These are phyloP conservation scores for Myopa tessellatipennis DNA, from an alignment of 2,888 invertebrate species.

Conservation along the genomic window DNA sequence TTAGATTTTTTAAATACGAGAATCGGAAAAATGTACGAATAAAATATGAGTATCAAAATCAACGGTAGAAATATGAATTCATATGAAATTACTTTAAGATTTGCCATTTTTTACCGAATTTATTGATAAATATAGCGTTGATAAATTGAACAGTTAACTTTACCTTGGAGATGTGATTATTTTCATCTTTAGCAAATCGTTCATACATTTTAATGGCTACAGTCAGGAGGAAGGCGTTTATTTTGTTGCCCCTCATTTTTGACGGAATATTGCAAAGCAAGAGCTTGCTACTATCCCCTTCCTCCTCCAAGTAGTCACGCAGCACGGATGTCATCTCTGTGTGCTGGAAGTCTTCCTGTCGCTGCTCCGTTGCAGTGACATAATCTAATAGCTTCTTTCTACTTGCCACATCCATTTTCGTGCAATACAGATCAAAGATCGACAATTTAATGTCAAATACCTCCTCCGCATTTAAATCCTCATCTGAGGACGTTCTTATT, in stretches of 20 bases:
- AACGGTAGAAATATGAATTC: too few species aligned
- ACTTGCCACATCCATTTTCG: constrained; percentile 43
- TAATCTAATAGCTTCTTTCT: constrained; percentile 44
- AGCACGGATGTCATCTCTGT: constrained; percentile 6
- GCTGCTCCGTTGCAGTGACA: constrained; percentile 1
- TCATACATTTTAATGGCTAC: constrained; percentile 3
- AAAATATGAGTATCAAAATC: too few species aligned
- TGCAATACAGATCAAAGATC: constrained; percentile 50
- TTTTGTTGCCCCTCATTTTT: constrained; percentile 9
- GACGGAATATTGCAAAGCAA: constrained; percentile 22
- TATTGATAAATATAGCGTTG: too few species aligned
- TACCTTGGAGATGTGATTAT: constrained; percentile 3
- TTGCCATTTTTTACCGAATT: too few species aligned
- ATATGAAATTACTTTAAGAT: too few species aligned
- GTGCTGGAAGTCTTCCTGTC: background rate
- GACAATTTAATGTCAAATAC: constrained; percentile 45
- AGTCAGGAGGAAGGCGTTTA: background rate
- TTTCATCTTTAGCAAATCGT: background rate
- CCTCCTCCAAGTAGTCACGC: background rate
- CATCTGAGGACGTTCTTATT: background rate
- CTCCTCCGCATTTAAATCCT: background rate
- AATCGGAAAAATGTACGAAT: too few species aligned
- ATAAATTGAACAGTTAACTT: background rate
- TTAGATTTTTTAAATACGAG: too few species aligned
- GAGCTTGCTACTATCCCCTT: constrained; percentile 8